Conservation (phyloP, 2,888 invertebrate genomes). For the Meliscaeva auricollis region DNA sequence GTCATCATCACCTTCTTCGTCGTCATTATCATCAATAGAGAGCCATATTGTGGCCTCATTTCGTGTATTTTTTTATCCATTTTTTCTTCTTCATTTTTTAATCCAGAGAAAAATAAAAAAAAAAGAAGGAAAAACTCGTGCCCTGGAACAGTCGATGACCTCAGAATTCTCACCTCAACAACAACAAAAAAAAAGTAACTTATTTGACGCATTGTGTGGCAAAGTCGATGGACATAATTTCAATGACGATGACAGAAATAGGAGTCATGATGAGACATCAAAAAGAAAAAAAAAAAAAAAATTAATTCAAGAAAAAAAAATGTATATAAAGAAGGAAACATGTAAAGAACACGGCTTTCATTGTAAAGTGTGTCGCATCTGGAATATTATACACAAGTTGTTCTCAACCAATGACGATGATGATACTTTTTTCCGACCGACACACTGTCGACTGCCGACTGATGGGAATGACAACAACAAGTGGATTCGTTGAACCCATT, state of each 20-base stretch:
- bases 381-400: constrained; percentile 43
- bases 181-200: constrained; percentile 33
- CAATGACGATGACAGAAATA: constrained; percentile 31
- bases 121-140: constrained; percentile 25
- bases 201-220: constrained; percentile 51
- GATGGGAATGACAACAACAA: constrained; percentile 43
- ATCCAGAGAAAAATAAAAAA: not conserved
- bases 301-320: not conserved
- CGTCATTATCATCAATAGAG: constrained; percentile 16
- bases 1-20: constrained; percentile 32
- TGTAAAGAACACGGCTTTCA: constrained; percentile 17
- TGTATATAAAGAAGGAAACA: constrained; percentile 26
- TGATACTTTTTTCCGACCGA: not conserved
- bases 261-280: constrained; percentile 10
- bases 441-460: not conserved
- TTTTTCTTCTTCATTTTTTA: not conserved
- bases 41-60: constrained; percentile 25
- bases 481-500: constrained; percentile 64
- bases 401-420: constrained; percentile 7
- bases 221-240: constrained; percentile 46
- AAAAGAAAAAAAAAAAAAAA: constrained; percentile 20
- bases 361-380: constrained; percentile 57
- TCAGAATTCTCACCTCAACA: constrained; percentile 49
- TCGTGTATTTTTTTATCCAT: too few species aligned
- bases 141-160: constrained; percentile 65